Evolutionary conservation across 2,113 vertebrate species (phyloP).

Genomic region (Gadus macrocephalus): DNA sequence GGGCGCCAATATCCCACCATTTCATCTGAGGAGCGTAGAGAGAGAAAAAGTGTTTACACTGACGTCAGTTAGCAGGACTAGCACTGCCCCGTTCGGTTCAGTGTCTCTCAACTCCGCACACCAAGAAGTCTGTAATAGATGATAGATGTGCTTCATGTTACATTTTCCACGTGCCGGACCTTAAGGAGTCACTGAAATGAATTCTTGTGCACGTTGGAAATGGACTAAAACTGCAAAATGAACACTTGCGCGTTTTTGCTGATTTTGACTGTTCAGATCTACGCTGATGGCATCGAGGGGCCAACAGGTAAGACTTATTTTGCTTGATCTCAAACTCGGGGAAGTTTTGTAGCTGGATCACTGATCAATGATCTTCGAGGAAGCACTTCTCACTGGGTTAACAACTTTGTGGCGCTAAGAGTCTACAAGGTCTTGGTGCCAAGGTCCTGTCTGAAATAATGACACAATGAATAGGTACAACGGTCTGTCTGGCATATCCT

Average conservation of each 20-base stretch:
- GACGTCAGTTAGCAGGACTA: slow-evolving; percentile 75
- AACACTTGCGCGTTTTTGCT: slow-evolving; percentile 76
- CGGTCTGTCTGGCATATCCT: too few species aligned
- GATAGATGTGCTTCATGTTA: slow-evolving; percentile 45
- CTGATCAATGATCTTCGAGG: slow-evolving; percentile 4
- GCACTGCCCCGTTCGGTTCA: slow-evolving; percentile 56
- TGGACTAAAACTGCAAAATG: slow-evolving; percentile 76
- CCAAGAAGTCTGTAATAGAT: slow-evolving; percentile 58
- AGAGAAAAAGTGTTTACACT: slow-evolving; percentile 74
- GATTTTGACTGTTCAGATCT: slow-evolving; percentile 72
- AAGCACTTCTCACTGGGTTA: too few species aligned
- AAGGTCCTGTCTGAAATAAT: too few species aligned
- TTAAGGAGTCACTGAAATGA: slow-evolving; percentile 59
- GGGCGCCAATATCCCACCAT: slow-evolving; percentile 58
- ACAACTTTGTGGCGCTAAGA: too few species aligned
- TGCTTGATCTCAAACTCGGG: slow-evolving; percentile 12
- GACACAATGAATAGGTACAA: too few species aligned
- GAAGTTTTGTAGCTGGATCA: slow-evolving; percentile 47
- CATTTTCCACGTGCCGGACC: slow-evolving; percentile 40
- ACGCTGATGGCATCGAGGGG: slow-evolving; percentile 77
- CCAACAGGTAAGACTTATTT: slow-evolving; percentile 72
- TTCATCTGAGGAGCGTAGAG: slow-evolving; percentile 18
- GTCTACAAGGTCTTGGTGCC: too few species aligned
- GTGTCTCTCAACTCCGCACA: slow-evolving; percentile 54
- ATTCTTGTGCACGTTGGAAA: slow-evolving; percentile 56